A percentile compares a stretch with the other conserved stretches of the same genome.
Conservation (phyloP, 2,113 vertebrate species). For the Sturnira hondurensis region DNA sequence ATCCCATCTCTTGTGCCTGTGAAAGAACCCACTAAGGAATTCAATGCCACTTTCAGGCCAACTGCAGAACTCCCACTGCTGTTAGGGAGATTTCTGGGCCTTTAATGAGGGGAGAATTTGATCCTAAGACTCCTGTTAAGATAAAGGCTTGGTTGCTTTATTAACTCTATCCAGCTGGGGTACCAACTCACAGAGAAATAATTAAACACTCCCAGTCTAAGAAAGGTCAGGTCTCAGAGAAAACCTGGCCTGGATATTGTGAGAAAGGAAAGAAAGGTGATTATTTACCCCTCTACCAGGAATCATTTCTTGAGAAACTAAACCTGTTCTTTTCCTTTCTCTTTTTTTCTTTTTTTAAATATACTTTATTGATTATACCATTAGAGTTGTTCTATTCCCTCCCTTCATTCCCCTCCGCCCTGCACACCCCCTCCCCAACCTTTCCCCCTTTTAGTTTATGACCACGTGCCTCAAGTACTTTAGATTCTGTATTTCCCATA, state of each 20-base stretch:
- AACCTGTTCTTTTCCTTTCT: not conserved
- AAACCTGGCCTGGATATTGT: slow-evolving; percentile 54
- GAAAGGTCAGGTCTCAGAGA: slow-evolving; percentile 13
- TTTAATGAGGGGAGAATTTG: slow-evolving; percentile 67
- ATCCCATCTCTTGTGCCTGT: not conserved
- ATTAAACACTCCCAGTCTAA: slow-evolving; percentile 43
- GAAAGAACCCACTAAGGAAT: slow-evolving; percentile 13
- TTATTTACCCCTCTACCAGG: not conserved
- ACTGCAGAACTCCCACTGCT: slow-evolving; percentile 34
- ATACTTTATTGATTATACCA: no score
- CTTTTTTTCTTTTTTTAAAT: no score
- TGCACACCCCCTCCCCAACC: no score
- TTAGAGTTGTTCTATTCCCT: no score
- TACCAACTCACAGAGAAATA: slow-evolving; percentile 45
- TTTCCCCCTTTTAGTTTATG: no score
- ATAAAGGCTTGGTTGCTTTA: slow-evolving; percentile 67
- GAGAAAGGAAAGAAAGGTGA: not conserved
- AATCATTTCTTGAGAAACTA: not conserved
- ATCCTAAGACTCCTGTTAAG: slow-evolving; percentile 66
- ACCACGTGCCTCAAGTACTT: no score
- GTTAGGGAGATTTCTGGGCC: slow-evolving; percentile 45
- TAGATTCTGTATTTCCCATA: no score
- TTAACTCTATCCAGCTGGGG: slow-evolving; percentile 70
- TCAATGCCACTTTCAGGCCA: not conserved
- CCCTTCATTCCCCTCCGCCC: no score